Evolutionary conservation across 2,113 vertebrate species (phyloP).

Genomic region (Porphyrio hochstetteri): DNA sequence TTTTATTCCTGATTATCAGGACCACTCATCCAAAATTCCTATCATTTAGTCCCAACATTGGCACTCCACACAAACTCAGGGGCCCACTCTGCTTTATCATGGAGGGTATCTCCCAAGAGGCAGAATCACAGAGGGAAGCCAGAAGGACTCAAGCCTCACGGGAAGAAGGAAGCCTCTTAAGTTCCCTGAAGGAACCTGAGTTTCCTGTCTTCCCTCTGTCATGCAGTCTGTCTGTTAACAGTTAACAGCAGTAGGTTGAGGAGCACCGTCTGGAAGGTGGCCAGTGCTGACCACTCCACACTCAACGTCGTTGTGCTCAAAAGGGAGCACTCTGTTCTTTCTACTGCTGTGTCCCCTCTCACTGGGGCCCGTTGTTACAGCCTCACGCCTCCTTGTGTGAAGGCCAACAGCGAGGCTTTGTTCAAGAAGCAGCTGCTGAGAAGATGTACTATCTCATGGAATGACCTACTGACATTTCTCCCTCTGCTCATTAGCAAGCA

Average conservation of each 20-base stretch:
- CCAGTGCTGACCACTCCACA: not conserved
- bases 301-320: not conserved
- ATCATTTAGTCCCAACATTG: not conserved
- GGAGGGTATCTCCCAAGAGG: not conserved
- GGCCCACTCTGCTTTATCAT: not conserved
- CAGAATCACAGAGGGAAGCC: not conserved
- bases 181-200: not conserved
- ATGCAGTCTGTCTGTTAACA: not conserved
- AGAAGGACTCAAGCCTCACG: not conserved
- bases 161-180: not conserved
- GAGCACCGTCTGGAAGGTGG: not conserved
- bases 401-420: constrained; percentile 47
- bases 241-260: constrained; percentile 1
- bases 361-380: constrained; percentile 25
- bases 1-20: not conserved
- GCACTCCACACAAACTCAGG: not conserved
- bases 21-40: not conserved
- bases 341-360: not conserved
- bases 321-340: constrained; percentile 47
- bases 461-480: constrained; percentile 48
- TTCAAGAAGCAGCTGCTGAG: constrained; percentile 51
- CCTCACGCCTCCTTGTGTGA: constrained; percentile 46
- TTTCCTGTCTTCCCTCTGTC: not conserved
- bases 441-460: constrained; percentile 33
- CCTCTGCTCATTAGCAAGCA: constrained; percentile 30